phyloP scores from a whole-genome alignment of 2,113 vertebrate genomes.

The Phylloscopus trochilus region DNA sequence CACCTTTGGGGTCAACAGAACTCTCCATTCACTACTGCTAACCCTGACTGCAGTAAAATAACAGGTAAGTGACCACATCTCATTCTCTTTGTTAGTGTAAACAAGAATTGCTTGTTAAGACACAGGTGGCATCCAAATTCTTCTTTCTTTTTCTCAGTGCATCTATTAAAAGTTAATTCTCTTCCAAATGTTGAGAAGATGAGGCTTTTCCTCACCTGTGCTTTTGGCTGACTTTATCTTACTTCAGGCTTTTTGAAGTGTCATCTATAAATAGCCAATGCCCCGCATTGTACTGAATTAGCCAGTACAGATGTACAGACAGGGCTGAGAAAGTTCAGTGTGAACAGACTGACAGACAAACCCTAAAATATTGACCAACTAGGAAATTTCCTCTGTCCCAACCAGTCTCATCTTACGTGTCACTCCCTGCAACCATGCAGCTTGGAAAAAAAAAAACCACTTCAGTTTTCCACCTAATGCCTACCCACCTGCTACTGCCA shows the following conservation, averaged over 20 bases:
- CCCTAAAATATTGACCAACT: not conserved
- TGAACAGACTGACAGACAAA: not conserved
- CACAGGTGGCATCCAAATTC: not conserved
- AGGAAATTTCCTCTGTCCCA: not conserved
- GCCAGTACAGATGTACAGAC: not conserved
- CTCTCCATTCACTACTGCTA: not conserved
- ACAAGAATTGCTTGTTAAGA: not conserved
- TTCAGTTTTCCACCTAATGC: not conserved
- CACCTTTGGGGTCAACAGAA: not conserved
- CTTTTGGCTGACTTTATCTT: not conserved
- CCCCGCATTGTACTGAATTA: not conserved
- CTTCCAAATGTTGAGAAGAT: not conserved
- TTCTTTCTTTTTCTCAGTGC: not conserved
- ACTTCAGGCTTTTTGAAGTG: not conserved
- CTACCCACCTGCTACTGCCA: not conserved
- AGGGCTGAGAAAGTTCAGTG: not conserved
- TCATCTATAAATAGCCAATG: not conserved
- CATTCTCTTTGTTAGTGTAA: not conserved
- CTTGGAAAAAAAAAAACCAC: not conserved
- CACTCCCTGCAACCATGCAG: rapidly evolving
- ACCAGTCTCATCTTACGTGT: not conserved
- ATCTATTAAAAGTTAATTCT: not conserved
- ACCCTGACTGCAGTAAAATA: not conserved
- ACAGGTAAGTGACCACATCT: not conserved
- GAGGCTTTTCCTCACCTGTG: not conserved